Percentiles rank a stretch among this genome's conserved stretches.
Evolutionary conservation across 2,113 vertebrate species (phyloP).

Genomic region (Melanerpes formicivorus): DNA sequence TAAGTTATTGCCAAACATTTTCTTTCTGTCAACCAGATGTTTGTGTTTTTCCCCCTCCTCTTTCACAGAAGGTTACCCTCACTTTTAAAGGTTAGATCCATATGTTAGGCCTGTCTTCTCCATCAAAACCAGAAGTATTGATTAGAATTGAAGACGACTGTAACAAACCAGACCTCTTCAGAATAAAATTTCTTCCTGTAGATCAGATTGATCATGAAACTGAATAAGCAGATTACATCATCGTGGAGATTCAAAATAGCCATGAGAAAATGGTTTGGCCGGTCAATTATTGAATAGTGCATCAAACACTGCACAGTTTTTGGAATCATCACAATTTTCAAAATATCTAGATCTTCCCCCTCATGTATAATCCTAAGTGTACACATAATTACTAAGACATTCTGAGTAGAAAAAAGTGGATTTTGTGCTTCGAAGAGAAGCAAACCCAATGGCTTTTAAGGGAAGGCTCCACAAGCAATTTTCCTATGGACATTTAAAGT

Average conservation of each 20-base stretch:
- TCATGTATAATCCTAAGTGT: neutral
- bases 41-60: neutral
- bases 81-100: neutral
- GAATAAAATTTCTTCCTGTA: neutral
- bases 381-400: neutral
- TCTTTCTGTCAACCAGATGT: neutral
- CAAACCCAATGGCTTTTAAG: neutral
- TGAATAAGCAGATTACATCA: neutral
- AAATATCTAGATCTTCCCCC: neutral
- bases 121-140: neutral
- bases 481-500: neutral
- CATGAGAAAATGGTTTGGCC: neutral
- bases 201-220: neutral
- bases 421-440: neutral
- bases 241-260: neutral
- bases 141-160: neutral
- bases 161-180: neutral
- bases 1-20: neutral
- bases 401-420: neutral
- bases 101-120: neutral
- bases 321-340: neutral
- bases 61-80: neutral
- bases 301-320: neutral
- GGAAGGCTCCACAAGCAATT: neutral
- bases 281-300: neutral